Evolutionary conservation across 2,888 invertebrate species (phyloP).

Genomic region (Ophion costatus): DNA sequence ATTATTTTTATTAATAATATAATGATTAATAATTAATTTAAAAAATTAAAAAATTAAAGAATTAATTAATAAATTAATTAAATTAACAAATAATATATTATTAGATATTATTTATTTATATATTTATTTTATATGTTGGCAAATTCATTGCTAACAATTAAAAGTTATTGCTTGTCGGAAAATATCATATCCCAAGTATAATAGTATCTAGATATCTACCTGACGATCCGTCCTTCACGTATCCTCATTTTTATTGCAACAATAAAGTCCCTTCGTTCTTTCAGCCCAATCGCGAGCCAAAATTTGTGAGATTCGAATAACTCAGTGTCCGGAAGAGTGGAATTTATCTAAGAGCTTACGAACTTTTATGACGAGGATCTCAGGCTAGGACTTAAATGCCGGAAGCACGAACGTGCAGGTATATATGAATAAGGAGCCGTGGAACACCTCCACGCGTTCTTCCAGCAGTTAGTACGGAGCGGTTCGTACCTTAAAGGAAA

Average conservation of each 20-base stretch:
- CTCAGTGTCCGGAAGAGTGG: neutral
- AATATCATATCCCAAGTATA: neutral
- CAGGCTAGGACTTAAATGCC: slow-evolving; percentile 31
- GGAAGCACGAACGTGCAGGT: slow-evolving; percentile 42
- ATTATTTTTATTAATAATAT: too few relatives aligned
- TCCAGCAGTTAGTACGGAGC: slow-evolving; percentile 44
- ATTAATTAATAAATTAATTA: too few relatives aligned
- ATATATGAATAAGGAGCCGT: slow-evolving; percentile 51
- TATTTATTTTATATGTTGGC: too few relatives aligned
- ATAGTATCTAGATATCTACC: neutral
- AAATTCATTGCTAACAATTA: too few relatives aligned
- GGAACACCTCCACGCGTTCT: slow-evolving; percentile 50
- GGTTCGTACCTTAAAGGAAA: slow-evolving; percentile 32
- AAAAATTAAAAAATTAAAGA: too few relatives aligned
- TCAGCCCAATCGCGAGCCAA: neutral
- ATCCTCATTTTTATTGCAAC: neutral
- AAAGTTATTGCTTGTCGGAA: too few relatives aligned
- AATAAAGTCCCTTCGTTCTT: neutral
- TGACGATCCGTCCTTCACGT: neutral
- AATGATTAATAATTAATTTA: too few relatives aligned
- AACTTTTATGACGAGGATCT: slow-evolving; percentile 16
- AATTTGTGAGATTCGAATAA: slow-evolving; percentile 1
- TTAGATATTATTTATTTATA: too few relatives aligned
- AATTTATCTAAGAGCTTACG: neutral
- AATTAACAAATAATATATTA: too few relatives aligned